These are phyloP conservation scores for Eulemur mongoz DNA, from an alignment of 2,797 vertebrate genomes.

Conservation along the genomic window DNA sequence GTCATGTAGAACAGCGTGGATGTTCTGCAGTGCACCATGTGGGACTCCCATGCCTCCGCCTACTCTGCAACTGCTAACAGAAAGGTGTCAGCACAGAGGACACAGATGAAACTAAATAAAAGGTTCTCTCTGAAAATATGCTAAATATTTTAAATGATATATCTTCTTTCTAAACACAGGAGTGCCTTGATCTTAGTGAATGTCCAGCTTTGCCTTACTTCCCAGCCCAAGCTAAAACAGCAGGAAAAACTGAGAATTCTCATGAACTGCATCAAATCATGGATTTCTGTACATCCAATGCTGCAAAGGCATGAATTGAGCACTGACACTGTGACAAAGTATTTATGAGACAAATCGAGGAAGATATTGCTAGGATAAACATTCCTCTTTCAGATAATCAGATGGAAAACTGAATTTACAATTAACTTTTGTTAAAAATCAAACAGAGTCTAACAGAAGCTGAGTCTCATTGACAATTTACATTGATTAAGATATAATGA, in stretches of 20 bases:
- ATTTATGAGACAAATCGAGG: constrained; percentile 38
- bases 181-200: not conserved
- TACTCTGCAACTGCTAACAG: not conserved
- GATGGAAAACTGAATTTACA: constrained; percentile 60
- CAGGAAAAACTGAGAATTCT: not conserved
- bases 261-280: not conserved
- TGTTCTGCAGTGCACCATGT: not conserved
- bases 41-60: not conserved
- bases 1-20: not conserved
- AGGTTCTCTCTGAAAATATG: not conserved
- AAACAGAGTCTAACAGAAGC: constrained; percentile 57
- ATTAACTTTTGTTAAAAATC: constrained; percentile 56
- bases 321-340: not conserved
- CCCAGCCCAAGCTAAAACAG: constrained; percentile 3
- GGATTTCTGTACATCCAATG: not conserved
- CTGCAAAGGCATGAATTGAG: not conserved
- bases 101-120: not conserved
- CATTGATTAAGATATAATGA: not conserved
- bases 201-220: not conserved
- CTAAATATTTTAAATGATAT: constrained; percentile 33
- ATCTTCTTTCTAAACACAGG: not conserved
- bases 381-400: constrained; percentile 63
- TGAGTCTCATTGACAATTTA: constrained; percentile 46
- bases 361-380: constrained; percentile 56
- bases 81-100: not conserved